Base-by-base conservation (phyloP, 1,140 invertebrate genomes). In the Berghia stephanieae region DNA sequence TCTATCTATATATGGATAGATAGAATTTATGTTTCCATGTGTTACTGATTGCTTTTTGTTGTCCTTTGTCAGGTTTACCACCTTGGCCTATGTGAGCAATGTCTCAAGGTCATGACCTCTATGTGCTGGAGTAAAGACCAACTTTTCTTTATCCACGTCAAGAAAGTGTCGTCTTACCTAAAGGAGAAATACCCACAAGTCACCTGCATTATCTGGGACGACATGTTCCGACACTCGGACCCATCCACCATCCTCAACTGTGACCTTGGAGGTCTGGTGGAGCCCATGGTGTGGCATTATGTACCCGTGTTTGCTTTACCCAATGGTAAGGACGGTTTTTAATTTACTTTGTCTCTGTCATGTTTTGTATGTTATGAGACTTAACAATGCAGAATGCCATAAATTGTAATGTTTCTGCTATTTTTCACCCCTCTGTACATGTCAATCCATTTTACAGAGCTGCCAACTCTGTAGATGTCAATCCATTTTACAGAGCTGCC, bases 181-280 rank as follows among this genome's bases (percentile, higher is more conserved):
- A 90, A 89, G 72, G 78, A 84, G 16, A 89, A 90, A 60, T 84
- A 86, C 77, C 89, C 91, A 42, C 70, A 84, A 21, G 89, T 95
- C 27, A 93, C 91, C 43, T 92, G 95, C 13, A 86, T 99, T 10
- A 94, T 98, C 81, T 98, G 97, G 97, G 96, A 98, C 85, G 97
- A 99, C 87, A 98, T 98, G 95, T 85, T 98, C 44, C 90, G 93
- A 24, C 82, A 75, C 70, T 78, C 80, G 68, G 84, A 87, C 46
- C 55, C 82, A 13, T 76, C 82, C 36, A 60, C 82, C 21, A 71
- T 86, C n/a, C 18, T 79, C 70, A 79, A 77, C 24, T 71, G 77
- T 73, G 89, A 88, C 27, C 78, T 91, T n/a, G 86, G 86, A 31
- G 82, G 86, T 42, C 73, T 90, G 13, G 89, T 91, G 0, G 90